Evolutionary conservation across 35 echinoderm and acorn worm genomes (phyloP), one percentile per base, ranked within the genome.

Genomic region (Ophioderma brevispina): DNA sequence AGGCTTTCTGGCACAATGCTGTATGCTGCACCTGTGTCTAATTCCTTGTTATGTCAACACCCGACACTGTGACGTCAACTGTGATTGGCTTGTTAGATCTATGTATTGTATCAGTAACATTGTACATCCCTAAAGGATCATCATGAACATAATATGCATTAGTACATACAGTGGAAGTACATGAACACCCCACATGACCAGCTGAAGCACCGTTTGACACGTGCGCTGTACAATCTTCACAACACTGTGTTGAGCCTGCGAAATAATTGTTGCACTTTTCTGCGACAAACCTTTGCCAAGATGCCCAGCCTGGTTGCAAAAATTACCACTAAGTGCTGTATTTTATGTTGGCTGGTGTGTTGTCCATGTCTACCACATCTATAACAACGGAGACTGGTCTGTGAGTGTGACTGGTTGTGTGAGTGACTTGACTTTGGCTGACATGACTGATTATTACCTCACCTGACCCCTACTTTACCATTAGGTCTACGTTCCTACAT

Each of bases 221-320:
- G 41, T 46, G 41, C 17, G 41, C 41, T 8, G 4, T 46, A 17
- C 17, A 4, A 46, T 46, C 59, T 70, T 70, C 59, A 70, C 59
- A 70, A 25, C 59, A 70, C 23, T 70, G 4, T 70, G 17, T n/a
- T n/a, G n/a, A n/a, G 28, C 6, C 28, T 25, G 15, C 59, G n/a
- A 70, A 2, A 70, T 70, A 70, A 6, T 70, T 70, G n/a, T 70
- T 70, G 59, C n/a, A 8, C 28, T 70, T 70, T 70, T 15, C n/a
- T 70, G 59, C 59, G 59, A 70, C 59, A 70, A 70, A 70, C 59
- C 59, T 70, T 70, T 70, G 59, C 59, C 46, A 70, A 70, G 41
- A 25, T 70, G 59, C 28, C 59, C 59, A 25, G 28, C n/a, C n/a
- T 70, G 59, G 10, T 6, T 13, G 28, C 59, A 70, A 70, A 25